Evolutionary conservation across 2,888 invertebrate species (phyloP).

Genomic region (Thymelicus sylvestris): DNA sequence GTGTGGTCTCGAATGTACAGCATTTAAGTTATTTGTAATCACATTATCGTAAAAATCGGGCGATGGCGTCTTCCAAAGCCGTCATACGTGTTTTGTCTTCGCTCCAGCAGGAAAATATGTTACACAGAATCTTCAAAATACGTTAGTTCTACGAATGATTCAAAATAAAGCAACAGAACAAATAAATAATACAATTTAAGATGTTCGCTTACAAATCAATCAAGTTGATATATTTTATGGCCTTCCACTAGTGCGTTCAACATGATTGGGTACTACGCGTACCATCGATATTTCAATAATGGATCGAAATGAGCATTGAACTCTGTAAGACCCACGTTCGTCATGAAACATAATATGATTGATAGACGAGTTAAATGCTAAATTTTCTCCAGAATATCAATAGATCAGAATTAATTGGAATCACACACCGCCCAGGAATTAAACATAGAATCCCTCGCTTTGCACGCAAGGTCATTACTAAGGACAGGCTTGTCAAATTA

Average conservation of each 20-base stretch:
- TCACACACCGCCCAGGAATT: too few relatives aligned
- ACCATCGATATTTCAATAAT: slow-evolving; percentile 27
- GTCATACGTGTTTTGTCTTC: neutral
- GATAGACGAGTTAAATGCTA: neutral
- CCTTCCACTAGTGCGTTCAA: neutral
- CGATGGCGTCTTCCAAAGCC: too few relatives aligned
- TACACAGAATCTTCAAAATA: neutral
- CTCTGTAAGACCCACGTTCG: neutral
- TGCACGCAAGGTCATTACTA: too few relatives aligned
- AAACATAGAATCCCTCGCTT: too few relatives aligned
- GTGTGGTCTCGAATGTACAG: too few relatives aligned
- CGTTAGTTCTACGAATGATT: slow-evolving; percentile 10
- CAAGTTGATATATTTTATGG: slow-evolving; percentile 12
- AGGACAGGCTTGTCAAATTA: too few relatives aligned
- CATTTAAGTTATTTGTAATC: too few relatives aligned
- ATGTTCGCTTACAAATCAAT: slow-evolving; percentile 22
- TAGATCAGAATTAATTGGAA: too few relatives aligned
- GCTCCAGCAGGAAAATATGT: neutral
- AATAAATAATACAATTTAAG: slow-evolving; percentile 30
- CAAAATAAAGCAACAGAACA: slow-evolving; percentile 25
- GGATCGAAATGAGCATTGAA: neutral
- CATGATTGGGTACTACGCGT: slow-evolving; percentile 2
- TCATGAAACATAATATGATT: neutral
- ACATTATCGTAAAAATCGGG: too few relatives aligned
- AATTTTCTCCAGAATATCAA: too few relatives aligned